phyloP scores from a whole-genome alignment of 2,797 vertebrate genomes.

The Zenarchopterus dispar region DNA sequence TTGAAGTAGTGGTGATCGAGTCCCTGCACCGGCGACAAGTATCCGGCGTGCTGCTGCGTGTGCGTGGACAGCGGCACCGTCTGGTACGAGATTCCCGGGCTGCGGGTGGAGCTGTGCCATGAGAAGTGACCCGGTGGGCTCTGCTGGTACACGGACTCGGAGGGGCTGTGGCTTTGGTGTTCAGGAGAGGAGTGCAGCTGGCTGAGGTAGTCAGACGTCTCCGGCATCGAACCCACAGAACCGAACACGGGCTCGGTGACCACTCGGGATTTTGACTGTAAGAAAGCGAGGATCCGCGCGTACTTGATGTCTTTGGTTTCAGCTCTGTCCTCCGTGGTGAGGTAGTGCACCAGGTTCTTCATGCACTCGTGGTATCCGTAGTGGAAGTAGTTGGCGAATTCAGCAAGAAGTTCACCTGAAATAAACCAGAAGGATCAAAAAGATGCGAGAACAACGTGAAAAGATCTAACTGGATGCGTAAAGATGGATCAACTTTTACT shows the following conservation, averaged over 20 bases:
- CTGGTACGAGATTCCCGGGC: constrained; percentile 86
- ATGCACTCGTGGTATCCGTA: constrained; percentile 98
- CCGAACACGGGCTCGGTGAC: constrained; percentile 89
- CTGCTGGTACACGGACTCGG: constrained; percentile 86
- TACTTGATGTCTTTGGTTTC: constrained; percentile 98
- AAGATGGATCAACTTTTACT: constrained; percentile 1
- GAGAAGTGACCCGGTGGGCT: constrained; percentile 85
- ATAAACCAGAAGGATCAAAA: constrained; percentile 30
- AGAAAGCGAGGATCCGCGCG: constrained; percentile 95
- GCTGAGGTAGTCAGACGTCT: constrained; percentile 87
- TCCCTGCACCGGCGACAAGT: constrained; percentile 90
- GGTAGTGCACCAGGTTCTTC: constrained; percentile 98
- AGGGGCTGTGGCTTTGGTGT: constrained; percentile 83
- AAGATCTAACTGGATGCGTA: constrained; percentile 12
- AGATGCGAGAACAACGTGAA: background rate
- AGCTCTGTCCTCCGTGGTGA: constrained; percentile 95
- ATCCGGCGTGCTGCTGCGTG: constrained; percentile 86
- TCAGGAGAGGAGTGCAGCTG: constrained; percentile 88
- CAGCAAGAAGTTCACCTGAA: constrained; percentile 90
- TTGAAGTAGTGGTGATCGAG: constrained; percentile 94
- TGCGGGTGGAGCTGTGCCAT: constrained; percentile 88
- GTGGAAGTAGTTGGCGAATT: constrained; percentile 99
- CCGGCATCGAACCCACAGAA: constrained; percentile 81
- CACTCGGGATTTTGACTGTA: constrained; percentile 93
- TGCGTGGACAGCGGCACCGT: constrained; percentile 82